Conservation (phyloP, 1,140 invertebrate genomes). For the Halictus rubicundus region DNA sequence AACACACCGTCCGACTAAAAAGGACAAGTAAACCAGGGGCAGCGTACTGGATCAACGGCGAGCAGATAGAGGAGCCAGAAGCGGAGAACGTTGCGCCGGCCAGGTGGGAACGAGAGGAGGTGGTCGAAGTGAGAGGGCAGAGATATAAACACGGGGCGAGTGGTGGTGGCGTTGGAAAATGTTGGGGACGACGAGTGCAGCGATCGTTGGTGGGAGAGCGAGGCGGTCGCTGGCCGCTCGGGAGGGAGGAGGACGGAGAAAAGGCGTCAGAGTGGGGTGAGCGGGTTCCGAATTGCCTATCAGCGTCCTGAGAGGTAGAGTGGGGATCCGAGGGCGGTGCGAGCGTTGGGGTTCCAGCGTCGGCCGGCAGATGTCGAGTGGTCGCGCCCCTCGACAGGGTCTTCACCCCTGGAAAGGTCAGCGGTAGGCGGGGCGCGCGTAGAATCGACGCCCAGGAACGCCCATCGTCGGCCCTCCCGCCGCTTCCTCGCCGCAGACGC, state of each 20-base stretch:
- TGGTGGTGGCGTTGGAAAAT: background rate
- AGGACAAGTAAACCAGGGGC: slow-evolving; percentile 36
- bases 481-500: slow-evolving; percentile 74
- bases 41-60: slow-evolving; percentile 53
- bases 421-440: slow-evolving; percentile 47
- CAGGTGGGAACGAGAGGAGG: slow-evolving; percentile 36
- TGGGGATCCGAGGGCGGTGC: slow-evolving; percentile 44
- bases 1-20: slow-evolving; percentile 20
- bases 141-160: slow-evolving; percentile 49
- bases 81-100: slow-evolving; percentile 38
- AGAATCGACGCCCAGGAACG: slow-evolving; percentile 70
- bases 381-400: slow-evolving; percentile 33
- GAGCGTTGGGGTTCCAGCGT: slow-evolving; percentile 25
- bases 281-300: slow-evolving; percentile 21
- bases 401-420: slow-evolving; percentile 37
- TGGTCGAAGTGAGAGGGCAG: slow-evolving; percentile 25
- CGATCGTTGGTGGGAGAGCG: background rate
- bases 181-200: slow-evolving; percentile 12
- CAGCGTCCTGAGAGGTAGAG: slow-evolving; percentile 5
- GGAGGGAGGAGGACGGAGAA: background rate
- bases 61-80: slow-evolving; percentile 52
- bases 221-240: background rate
- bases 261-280: background rate
- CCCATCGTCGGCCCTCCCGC: slow-evolving; percentile 75
- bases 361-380: slow-evolving; percentile 56